Percentiles rank a stretch among this genome's conserved stretches.
Evolutionary conservation across 2,113 vertebrate genomes (phyloP).

Genomic region (Haliaeetus leucogaster): DNA sequence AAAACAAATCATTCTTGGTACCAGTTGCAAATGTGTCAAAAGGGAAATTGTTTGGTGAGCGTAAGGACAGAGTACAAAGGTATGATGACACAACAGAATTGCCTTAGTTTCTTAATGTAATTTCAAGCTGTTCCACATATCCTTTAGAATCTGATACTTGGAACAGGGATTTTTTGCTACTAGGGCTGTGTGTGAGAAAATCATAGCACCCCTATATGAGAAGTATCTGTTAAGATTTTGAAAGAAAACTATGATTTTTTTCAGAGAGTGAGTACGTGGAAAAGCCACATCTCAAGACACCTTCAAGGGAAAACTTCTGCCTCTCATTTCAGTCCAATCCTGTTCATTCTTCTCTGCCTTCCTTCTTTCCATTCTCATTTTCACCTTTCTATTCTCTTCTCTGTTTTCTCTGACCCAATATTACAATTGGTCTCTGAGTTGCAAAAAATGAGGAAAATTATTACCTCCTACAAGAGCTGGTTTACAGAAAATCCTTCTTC

Average conservation of each 20-base stretch:
- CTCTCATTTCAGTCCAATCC: not conserved
- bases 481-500: not conserved
- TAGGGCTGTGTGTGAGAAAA: not conserved
- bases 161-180: not conserved
- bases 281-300: not conserved
- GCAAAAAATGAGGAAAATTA: not conserved
- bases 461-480: not conserved
- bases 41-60: not conserved
- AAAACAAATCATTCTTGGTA: not conserved
- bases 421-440: not conserved
- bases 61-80: not conserved
- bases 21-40: not conserved
- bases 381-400: not conserved
- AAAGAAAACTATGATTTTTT: not conserved
- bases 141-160: not conserved
- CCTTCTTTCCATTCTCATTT: not conserved
- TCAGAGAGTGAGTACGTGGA: not conserved
- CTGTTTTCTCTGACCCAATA: not conserved
- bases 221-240: not conserved
- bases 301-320: not conserved
- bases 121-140: not conserved
- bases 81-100: not conserved
- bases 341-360: not conserved
- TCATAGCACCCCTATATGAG: not conserved
- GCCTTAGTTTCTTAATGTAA: not conserved